Base-by-base conservation (phyloP, 1,140 invertebrate genomes). In the Bursaphelenchus mucronatus region DNA sequence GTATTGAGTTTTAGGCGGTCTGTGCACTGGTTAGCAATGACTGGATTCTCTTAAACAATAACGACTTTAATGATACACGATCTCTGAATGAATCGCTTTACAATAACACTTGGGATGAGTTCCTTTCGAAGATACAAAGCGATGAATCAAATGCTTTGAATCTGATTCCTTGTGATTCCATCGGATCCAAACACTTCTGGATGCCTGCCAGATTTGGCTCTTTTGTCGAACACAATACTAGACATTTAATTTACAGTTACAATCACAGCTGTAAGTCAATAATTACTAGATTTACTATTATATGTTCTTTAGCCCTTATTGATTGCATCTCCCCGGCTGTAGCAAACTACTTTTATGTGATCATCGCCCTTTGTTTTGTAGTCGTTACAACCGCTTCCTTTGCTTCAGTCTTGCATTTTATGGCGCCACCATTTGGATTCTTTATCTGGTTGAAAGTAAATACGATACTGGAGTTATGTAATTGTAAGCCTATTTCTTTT, bases 341-440 rank as follows among this genome's bases (percentile, higher is more conserved):
- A 3, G 19, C 57, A 39, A 39, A 59, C 57, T 59, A 11, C 11
- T 59, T 59, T 44, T 59, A 59, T 39, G 11, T 59, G 40, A 44
- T 59, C 13, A 59, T 44, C 4, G 57, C 57, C 13, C 9, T 59
- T 44, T 59, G 57, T 39, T 59, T 59, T 50, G 57, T 59, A 4
- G 13, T 39, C 13, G 45, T 59, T 39, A 41, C 40, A n/a, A 39
- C 45, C 11, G n/a, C 44, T n/a, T 44, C 41, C 11, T 59, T 59
- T 7, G 57, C 57, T n/a, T n/a, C 40, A 3, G 19, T 59, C n/a
- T 11, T 59, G 6, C 57, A 59, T 50, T 55, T 21, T 15, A 13
- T 59, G 57, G 45, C 13, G 11, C 41, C 57, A 59, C 57, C 57
- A 39, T 44, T 59, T 44, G 11, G 13, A 39, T 59, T 59, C 57